Evolutionary conservation across 2,113 vertebrate species (phyloP), one percentile per base, ranked within the genome.

Genomic region (Oryzias javanicus): DNA sequence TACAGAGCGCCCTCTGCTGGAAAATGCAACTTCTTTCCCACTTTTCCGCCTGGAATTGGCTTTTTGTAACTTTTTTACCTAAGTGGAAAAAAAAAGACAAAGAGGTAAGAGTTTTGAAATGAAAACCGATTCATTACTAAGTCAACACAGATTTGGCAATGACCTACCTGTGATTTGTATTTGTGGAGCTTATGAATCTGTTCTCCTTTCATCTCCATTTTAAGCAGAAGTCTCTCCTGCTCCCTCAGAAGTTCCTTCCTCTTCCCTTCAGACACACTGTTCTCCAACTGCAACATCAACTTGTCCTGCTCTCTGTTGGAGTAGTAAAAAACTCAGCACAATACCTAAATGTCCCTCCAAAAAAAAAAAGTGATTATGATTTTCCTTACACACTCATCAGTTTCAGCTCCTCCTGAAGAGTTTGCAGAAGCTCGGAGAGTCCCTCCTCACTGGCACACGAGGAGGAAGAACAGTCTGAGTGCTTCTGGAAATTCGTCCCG

Each of bases 181-280:
- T 88, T 94, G 59, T 83, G 89, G 18, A 98, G 92, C 83, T 96
- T 95, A 65, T 85, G 92, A 70, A 99, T 98, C 72, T 99, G 97
- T 19, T 94, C 94, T 71, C 94, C 95, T 80, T 98, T 99, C 45
- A 91, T 91, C 86, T 98, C 96, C 95, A 99, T 98, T 79, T 84
- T 96, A 77, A 86, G 89, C 60, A 98, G 90, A 48, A 98, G 66
- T 1, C 56, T 74, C 67, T 96, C 95, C 50, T 95, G 90, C 25
- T 97, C 94, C 20, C 69, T 83, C 68, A 94, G 92, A 66, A 97
- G 82, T 16, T 91, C 91, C 46, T 90, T 91, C 60, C 91, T 93
- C 52, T 95, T 72, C 35, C 80, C 78, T 44, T 50, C 4, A 0
- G 88, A 92, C 27, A 91, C 87, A 5, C 94, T 90, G 51, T 90